phyloP scores from a whole-genome alignment of 2,888 invertebrate genomes.

The Pammene aurita region DNA sequence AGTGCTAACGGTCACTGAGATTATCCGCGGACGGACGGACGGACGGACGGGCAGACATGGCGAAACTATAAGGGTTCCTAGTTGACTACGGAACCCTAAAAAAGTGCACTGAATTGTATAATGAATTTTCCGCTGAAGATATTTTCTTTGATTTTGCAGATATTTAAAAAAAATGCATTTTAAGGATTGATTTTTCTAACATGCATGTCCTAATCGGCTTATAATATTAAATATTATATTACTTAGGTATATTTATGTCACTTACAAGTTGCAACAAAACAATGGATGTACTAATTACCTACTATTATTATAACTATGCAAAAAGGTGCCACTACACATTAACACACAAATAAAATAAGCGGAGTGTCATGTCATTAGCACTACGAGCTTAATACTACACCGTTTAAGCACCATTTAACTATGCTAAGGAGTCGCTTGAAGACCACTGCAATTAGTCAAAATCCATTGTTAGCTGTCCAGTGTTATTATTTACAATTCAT shows the following conservation, averaged over 20 bases:
- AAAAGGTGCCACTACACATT: background rate
- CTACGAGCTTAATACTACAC: constrained; percentile 12
- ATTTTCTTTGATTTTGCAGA: no score
- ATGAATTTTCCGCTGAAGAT: no score
- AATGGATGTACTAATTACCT: background rate
- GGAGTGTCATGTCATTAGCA: constrained; percentile 14
- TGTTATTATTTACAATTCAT: constrained; percentile 1
- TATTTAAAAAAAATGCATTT: no score
- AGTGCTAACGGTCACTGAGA: no score
- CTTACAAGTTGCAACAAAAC: background rate
- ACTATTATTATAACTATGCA: background rate
- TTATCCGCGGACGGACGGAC: no score
- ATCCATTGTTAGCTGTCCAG: constrained; percentile 50
- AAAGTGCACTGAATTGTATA: no score
- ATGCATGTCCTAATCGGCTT: no score
- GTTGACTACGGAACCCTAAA: no score
- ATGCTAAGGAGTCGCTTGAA: constrained; percentile 44
- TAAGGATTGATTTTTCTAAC: no score
- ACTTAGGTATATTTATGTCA: background rate
- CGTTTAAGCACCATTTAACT: constrained; percentile 41
- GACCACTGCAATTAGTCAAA: constrained; percentile 54
- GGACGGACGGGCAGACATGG: no score
- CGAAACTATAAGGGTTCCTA: no score
- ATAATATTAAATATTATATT: no score
- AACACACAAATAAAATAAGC: background rate